Conservation (phyloP, 2,888 invertebrate genomes). For the Mesochorus sp. region DNA sequence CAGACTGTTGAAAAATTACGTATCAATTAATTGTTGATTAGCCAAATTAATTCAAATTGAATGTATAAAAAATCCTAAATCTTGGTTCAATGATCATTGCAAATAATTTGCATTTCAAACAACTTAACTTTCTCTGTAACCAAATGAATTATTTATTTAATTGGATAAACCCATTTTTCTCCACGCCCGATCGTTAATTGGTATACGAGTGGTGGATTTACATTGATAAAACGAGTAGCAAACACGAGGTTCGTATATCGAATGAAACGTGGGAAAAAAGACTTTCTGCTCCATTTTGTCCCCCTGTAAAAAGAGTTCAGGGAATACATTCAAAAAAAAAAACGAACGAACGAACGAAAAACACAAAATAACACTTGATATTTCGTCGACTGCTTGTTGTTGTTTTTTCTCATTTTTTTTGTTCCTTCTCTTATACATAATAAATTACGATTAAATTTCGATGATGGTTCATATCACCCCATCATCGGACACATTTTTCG, state of each 20-base stretch:
- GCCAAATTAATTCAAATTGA: too few relatives aligned
- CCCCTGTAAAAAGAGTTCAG: conserved; percentile 7
- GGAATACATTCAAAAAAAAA: background rate
- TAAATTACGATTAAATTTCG: conserved; percentile 42
- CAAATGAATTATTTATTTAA: background rate
- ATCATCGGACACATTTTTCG: background rate
- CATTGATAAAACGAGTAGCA: conserved; percentile 10
- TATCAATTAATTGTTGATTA: too few relatives aligned
- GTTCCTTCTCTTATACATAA: conserved; percentile 41
- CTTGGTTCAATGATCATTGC: too few relatives aligned
- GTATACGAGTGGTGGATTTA: conserved; percentile 21
- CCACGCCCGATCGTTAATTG: conserved; percentile 13
- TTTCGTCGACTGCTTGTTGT: conserved; percentile 27
- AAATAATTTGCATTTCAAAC: too few relatives aligned
- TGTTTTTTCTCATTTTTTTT: conserved; percentile 14
- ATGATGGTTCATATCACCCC: background rate
- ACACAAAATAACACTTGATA: conserved; percentile 38
- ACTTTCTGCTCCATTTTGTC: background rate
- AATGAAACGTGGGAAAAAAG: conserved; percentile 2
- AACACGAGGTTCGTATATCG: background rate
- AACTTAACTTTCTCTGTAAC: background rate
- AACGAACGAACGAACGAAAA: conserved; percentile 11
- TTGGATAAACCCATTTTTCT: background rate
- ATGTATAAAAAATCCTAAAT: too few relatives aligned
- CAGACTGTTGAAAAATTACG: too few relatives aligned